Conservation (phyloP, 2,888 invertebrate species). For the Labia minor region DNA sequence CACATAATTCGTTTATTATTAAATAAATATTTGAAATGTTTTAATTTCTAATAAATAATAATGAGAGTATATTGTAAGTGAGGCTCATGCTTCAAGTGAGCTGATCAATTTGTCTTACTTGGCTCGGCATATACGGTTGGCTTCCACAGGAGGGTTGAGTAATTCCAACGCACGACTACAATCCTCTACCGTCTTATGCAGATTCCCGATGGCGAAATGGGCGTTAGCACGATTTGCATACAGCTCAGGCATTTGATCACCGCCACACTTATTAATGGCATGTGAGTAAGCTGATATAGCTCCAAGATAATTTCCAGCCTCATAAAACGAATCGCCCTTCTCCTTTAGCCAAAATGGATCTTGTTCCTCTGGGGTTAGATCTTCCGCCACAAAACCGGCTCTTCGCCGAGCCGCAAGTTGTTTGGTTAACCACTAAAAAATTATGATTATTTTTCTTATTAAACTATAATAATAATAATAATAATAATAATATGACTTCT, state of each 20-base stretch:
- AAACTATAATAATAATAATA: conserved; percentile 5
- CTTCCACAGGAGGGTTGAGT: conserved; percentile 58
- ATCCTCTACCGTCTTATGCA: conserved; percentile 54
- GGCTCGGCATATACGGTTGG: conserved; percentile 58
- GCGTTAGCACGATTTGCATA: conserved; percentile 68
- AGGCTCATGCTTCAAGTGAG: no score
- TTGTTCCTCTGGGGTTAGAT: conserved; percentile 65
- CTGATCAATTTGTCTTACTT: conserved; percentile 35
- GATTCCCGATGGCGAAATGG: conserved; percentile 66
- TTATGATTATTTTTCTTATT: conserved; percentile 17
- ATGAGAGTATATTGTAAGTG: no score
- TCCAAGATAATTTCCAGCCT: conserved; percentile 60
- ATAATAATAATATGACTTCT: background rate
- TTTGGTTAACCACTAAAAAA: conserved; percentile 57
- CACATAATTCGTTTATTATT: no score
- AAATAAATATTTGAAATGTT: no score
- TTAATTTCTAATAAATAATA: no score
- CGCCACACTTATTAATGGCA: conserved; percentile 53
- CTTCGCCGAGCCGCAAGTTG: conserved; percentile 60
- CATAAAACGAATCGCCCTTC: conserved; percentile 70
- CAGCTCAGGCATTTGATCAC: conserved; percentile 58
- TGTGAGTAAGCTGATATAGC: conserved; percentile 74
- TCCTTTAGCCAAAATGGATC: conserved; percentile 72
- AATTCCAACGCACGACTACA: conserved; percentile 52
- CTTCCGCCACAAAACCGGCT: conserved; percentile 57